These are phyloP conservation scores for Spheniscus mendiculus DNA, from an alignment of 2,113 vertebrate genomes.

Conservation along the genomic window DNA sequence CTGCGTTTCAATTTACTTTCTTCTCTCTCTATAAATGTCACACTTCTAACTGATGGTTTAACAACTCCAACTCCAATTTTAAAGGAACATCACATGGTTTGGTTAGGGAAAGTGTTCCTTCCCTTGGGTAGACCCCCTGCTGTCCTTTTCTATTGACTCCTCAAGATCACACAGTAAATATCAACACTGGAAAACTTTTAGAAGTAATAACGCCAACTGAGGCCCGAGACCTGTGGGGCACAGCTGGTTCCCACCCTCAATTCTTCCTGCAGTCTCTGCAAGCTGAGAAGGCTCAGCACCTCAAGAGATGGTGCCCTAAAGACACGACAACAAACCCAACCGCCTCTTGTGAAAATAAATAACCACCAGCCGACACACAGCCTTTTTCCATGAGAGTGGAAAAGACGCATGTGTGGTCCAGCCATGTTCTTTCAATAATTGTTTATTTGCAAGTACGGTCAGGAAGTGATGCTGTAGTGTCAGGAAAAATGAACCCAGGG, in stretches of 20 bases:
- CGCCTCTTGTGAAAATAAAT: conserved; percentile 7
- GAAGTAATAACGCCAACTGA: background rate
- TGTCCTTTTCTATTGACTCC: background rate
- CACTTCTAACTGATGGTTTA: background rate
- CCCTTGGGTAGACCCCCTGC: background rate
- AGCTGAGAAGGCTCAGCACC: conserved; percentile 27
- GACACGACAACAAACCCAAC: background rate
- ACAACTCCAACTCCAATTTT: background rate
- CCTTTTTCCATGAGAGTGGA: background rate
- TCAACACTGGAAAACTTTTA: conserved; percentile 1
- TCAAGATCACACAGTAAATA: background rate
- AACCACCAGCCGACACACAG: background rate
- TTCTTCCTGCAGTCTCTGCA: background rate
- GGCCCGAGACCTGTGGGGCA: background rate
- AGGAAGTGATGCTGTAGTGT: background rate
- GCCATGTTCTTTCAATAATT: background rate
- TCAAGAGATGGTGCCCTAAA: background rate
- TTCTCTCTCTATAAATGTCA: background rate
- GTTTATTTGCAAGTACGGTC: background rate
- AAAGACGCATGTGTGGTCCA: conserved; percentile 16
- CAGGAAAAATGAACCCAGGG: background rate
- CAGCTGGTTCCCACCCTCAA: background rate
- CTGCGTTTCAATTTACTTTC: background rate
- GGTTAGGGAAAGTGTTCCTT: background rate
- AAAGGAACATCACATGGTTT: background rate